Conservation (phyloP, 1,140 invertebrate species). For the Hycleus phaleratus region DNA sequence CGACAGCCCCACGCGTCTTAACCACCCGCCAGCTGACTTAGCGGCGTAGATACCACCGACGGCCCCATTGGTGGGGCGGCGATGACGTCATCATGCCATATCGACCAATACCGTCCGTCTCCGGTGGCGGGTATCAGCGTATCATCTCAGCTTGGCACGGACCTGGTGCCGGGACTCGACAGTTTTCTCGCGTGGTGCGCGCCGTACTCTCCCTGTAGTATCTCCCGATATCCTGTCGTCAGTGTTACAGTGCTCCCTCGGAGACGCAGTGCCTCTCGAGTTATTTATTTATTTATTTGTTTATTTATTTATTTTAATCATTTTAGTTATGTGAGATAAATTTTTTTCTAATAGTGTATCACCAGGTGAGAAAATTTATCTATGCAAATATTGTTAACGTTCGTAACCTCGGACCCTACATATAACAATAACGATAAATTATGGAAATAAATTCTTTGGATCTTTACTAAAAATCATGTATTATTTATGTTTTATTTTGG, state of each 20-base stretch:
- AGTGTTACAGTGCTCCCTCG: no score
- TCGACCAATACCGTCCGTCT: slow-evolving; percentile 34
- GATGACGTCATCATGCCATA: slow-evolving; percentile 32
- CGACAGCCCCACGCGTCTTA: slow-evolving; percentile 29
- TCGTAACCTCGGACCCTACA: slow-evolving; percentile 12
- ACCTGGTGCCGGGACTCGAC: slow-evolving; percentile 23
- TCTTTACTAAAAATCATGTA: background rate
- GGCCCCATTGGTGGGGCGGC: slow-evolving; percentile 29
- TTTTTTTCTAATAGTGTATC: background rate
- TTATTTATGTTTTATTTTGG: slow-evolving; percentile 11
- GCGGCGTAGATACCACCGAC: slow-evolving; percentile 30
- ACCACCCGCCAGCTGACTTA: slow-evolving; percentile 31
- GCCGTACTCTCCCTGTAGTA: slow-evolving; percentile 16
- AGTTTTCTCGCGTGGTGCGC: slow-evolving; percentile 34
- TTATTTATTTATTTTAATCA: background rate
- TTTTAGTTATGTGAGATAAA: slow-evolving; percentile 7
- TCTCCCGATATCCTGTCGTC: slow-evolving; percentile 1
- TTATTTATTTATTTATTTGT: no score
- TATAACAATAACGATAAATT: slow-evolving; percentile 8
- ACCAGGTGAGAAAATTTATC: slow-evolving; percentile 12
- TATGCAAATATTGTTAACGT: slow-evolving; percentile 14
- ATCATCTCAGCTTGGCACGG: slow-evolving; percentile 37
- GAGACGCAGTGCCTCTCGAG: slow-evolving; percentile 9
- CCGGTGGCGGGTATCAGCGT: slow-evolving; percentile 35
- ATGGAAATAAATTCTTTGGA: slow-evolving; percentile 10